Base-by-base conservation (phyloP, 2,113 vertebrate genomes). In the Ia io region DNA sequence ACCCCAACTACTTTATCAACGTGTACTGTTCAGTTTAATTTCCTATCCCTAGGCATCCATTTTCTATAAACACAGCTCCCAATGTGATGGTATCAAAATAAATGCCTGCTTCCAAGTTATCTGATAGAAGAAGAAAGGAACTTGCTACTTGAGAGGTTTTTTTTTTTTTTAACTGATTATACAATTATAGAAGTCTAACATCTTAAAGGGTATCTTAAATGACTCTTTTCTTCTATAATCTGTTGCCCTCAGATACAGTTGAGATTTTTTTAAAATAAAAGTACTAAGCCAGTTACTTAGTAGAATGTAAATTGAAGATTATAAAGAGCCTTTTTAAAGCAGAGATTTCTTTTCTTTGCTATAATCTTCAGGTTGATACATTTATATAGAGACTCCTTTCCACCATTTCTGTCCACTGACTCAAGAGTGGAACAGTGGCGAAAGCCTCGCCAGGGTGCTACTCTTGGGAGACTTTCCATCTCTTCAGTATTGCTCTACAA, bases 21-120 rank as follows among this genome's bases (percentile, higher is more conserved):
- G 23, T 8, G 4, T 82, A 95, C 88, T 85, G 49, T 91, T 96
- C 91, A 44, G 25, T 92, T 92, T 96, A 61, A 92, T 91, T 85
- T 79, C 65, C 93, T 94, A 56, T 90, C 73, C 49, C 74, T 71
- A 93, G 65, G 49, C 49, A 67, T 95, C 93, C 53, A 53, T 35
- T 96, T 90, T 97, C 89, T 88, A 5, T 90, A 94, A 97, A 89
- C 37, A 69, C 0, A 0, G 63, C 16, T 92, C 79, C 78, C 63
- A 69, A 20, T 70, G 20, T 95, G 79, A 95, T 95, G 47, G 67
- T 92, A 70, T 94, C 84, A 96, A 30, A 86, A 94, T 90, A 95
- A 96, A 91, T 78, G 44, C 47, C 74, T 67, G 59, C 28, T 85
- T 96, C 83, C 93, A 53, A 59, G 18, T 32, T 56, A 32, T 63